Evolutionary conservation across 1,140 invertebrate species (phyloP).

Genomic region (Zaprionus kolodkinae): DNA sequence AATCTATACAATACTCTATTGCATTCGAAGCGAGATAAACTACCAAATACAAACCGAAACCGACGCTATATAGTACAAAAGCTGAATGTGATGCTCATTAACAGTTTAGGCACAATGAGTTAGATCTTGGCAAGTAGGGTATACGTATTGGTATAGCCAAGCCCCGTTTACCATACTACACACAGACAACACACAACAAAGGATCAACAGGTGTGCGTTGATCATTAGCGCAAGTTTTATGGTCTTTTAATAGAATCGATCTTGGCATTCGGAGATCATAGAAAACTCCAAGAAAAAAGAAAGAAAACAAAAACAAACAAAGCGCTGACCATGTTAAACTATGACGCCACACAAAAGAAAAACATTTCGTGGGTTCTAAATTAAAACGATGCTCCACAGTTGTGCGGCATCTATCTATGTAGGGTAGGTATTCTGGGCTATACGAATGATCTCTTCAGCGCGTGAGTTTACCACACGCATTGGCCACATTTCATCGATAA

Average conservation of each 20-base stretch:
- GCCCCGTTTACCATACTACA: constrained; percentile 34
- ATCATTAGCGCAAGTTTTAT: constrained; percentile 70
- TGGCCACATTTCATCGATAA: constrained; percentile 78
- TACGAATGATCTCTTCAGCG: not conserved
- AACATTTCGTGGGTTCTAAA: constrained; percentile 71
- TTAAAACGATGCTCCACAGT: constrained; percentile 58
- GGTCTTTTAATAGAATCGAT: constrained; percentile 75
- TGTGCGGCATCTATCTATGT: not conserved
- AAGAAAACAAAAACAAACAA: constrained; percentile 44
- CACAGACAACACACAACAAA: constrained; percentile 55
- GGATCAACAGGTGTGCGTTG: constrained; percentile 77
- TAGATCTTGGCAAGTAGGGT: not conserved
- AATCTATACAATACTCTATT: not conserved
- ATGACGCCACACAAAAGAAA: constrained; percentile 56
- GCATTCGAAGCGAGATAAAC: not conserved
- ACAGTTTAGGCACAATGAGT: constrained; percentile 35
- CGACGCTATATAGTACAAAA: not conserved
- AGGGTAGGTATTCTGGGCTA: not conserved
- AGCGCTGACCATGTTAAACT: constrained; percentile 58
- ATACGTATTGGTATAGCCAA: constrained; percentile 1
- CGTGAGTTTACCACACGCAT: constrained; percentile 65
- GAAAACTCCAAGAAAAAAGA: constrained; percentile 22
- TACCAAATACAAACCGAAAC: not conserved
- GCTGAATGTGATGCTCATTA: constrained; percentile 18
- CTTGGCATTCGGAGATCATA: constrained; percentile 10